Conservation (phyloP, 2,113 vertebrate species). For the Phasianus colchicus region DNA sequence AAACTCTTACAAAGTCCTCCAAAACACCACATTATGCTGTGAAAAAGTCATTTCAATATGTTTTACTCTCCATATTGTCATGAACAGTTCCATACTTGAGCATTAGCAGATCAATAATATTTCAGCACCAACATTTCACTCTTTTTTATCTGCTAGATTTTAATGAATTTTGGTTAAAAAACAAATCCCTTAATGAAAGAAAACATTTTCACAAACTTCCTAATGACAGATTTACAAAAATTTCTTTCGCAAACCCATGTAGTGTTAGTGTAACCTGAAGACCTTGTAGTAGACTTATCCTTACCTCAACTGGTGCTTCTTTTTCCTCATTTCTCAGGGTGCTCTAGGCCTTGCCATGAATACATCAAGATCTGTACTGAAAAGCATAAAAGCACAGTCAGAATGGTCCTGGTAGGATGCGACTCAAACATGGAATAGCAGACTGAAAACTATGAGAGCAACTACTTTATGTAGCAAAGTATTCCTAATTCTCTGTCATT, state of each 20-base stretch:
- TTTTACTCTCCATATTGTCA: neutral
- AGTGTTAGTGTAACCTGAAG: neutral
- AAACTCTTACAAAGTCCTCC: neutral
- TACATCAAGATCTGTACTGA: neutral
- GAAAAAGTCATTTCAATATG: neutral
- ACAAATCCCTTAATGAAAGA: neutral
- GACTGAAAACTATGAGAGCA: neutral
- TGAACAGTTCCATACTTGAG: neutral
- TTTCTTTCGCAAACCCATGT: neutral
- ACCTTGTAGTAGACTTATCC: neutral
- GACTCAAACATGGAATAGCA: neutral
- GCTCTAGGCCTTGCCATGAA: neutral
- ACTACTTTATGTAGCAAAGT: neutral
- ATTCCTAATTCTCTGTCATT: neutral
- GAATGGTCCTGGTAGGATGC: neutral
- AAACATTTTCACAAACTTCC: neutral
- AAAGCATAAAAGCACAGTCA: neutral
- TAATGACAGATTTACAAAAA: neutral
- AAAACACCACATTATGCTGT: fast-evolving
- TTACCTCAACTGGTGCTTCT: neutral
- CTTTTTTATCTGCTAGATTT: neutral
- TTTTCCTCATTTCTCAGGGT: neutral
- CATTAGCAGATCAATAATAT: neutral
- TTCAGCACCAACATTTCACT: neutral
- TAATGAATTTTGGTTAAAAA: neutral